These are phyloP conservation scores for Suillia variegata DNA, from an alignment of 2,888 invertebrate species.

Conservation along the genomic window DNA sequence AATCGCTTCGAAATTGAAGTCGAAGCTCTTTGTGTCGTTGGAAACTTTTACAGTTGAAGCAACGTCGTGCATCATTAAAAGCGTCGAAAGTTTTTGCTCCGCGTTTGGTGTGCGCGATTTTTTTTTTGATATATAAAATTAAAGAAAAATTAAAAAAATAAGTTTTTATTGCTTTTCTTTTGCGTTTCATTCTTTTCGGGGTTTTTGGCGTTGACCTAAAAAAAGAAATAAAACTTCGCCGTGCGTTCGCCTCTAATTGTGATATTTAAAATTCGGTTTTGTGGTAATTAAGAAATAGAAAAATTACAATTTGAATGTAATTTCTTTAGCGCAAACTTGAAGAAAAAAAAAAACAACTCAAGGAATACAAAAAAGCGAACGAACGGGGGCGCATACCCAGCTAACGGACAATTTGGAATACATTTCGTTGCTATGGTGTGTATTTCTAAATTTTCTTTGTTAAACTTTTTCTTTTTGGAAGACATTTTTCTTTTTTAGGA, in stretches of 20 bases:
- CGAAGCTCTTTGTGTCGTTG: conserved; percentile 38
- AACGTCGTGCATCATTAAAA: conserved; percentile 47
- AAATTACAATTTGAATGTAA: too few relatives aligned
- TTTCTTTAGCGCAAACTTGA: neutral
- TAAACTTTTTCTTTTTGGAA: neutral
- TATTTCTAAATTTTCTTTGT: conserved; percentile 12
- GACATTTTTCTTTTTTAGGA: too few relatives aligned
- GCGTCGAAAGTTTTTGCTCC: conserved; percentile 51
- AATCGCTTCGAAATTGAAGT: conserved; percentile 38
- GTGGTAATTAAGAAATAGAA: neutral
- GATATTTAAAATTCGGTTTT: neutral
- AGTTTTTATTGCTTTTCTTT: neutral
- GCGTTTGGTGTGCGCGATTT: conserved; percentile 46
- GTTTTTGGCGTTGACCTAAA: too few relatives aligned
- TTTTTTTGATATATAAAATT: too few relatives aligned
- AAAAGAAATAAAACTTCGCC: too few relatives aligned
- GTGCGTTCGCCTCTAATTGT: neutral
- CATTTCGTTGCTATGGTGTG: conserved; percentile 27
- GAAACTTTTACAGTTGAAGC: conserved; percentile 43
- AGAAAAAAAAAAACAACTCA: neutral
- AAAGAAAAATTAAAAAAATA: neutral
- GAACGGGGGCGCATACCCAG: too few relatives aligned
- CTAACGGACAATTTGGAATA: too few relatives aligned
- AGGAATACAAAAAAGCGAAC: neutral
- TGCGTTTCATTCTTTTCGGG: neutral